These are phyloP conservation scores for Theodoxus fluviatilis DNA, from an alignment of 2,888 invertebrate genomes.

Conservation along the genomic window DNA sequence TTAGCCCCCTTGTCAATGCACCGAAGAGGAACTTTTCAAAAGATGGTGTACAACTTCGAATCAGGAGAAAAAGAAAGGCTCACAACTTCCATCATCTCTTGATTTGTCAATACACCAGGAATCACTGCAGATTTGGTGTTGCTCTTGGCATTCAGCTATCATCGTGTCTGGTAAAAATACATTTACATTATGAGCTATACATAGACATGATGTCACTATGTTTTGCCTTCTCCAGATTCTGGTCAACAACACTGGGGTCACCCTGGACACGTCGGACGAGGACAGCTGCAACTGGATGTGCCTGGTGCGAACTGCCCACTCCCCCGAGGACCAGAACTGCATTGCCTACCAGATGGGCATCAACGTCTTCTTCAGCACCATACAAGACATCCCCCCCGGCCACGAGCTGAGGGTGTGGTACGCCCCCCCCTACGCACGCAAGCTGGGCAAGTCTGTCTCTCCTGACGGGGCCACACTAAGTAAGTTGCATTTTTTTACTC, in stretches of 20 bases:
- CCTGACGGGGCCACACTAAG: conserved; percentile 56
- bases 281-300: conserved; percentile 73
- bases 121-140: too few relatives aligned
- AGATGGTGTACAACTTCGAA: too few relatives aligned
- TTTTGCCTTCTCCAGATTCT: conserved; percentile 28
- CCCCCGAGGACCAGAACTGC: conserved; percentile 69
- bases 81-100: too few relatives aligned
- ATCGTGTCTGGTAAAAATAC: too few relatives aligned
- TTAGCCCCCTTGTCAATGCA: too few relatives aligned
- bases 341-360: conserved; percentile 71
- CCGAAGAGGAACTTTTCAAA: too few relatives aligned
- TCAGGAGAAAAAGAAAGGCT: too few relatives aligned
- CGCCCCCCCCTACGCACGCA: conserved; percentile 70
- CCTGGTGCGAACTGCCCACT: conserved; percentile 68
- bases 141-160: too few relatives aligned
- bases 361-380: conserved; percentile 58
- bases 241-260: conserved; percentile 63
- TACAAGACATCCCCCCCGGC: conserved; percentile 66
- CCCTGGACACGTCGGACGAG: conserved; percentile 71
- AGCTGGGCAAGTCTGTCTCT: conserved; percentile 65
- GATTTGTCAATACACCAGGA: too few relatives aligned
- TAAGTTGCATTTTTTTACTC: conserved; percentile 34
- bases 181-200: too few relatives aligned
- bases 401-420: conserved; percentile 72
- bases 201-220: too few relatives aligned